Base-by-base conservation (phyloP, 2,797 vertebrate species). In the Eleutherodactylus coqui region DNA sequence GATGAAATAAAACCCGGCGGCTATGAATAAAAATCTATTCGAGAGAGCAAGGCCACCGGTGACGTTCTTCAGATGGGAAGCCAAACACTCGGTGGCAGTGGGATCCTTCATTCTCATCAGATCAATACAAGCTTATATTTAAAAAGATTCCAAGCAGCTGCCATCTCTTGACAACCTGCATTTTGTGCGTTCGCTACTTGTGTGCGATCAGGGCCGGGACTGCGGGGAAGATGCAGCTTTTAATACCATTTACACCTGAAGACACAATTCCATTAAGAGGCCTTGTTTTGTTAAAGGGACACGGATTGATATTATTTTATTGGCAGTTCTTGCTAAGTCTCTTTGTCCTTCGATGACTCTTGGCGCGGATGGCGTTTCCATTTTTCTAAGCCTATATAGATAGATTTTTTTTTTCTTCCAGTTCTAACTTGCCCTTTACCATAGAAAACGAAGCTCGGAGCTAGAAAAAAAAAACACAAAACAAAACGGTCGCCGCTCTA, bases 41-140 rank as follows among this genome's bases (percentile, higher is more conserved):
- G 9, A n/a, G 93, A 89, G 93, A 92, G 96, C 97, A 96, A 98
- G 97, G 97, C 97, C 96, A 96, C 95, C 90, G 90, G 95, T 96
- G 97, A 97, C 94, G 95, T 91, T 94, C 94, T 91, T 94, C 93
- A 97, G 96, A 96, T 97, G 96, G 97, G 96, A 95, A 97, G 97
- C 97, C 97, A 97, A 98, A 97, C 96, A 97, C 97, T 96, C 96
- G 96, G 95, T 94, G 96, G 96, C 96, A 94, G 96, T 95, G 97
- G 97, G 97, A 97, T 97, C 96, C 96, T 97, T 97, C 97, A 97
- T 99, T 99, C 97, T 97, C 97, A 96, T 95, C 96, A 96, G 96
- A 98, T 99, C 97, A 97, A 98, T 99, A 98, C 95, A 94, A 96
- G 96, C 97, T 98, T 98, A 96, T 99, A 98, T 99, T 98, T 98